Evolutionary conservation across 1,140 invertebrate genomes (phyloP).

Genomic region (Tribolium madens): DNA sequence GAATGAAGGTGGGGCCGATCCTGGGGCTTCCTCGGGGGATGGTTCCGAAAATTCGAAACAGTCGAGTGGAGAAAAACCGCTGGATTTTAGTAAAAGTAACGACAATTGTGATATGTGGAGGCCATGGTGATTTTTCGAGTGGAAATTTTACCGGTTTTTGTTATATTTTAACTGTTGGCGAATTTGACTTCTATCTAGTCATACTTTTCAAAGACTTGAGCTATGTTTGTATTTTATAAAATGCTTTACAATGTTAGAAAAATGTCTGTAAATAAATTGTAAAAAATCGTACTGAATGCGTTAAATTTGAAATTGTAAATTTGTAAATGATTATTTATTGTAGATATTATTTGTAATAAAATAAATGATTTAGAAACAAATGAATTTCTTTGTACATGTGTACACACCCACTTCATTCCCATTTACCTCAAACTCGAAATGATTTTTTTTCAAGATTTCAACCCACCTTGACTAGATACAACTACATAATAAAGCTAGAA

Average conservation of each 20-base stretch:
- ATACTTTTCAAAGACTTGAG: neutral
- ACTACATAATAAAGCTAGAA: too few relatives aligned
- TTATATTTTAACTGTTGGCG: neutral
- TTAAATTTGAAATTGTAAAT: constrained; percentile 22
- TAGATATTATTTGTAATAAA: constrained; percentile 11
- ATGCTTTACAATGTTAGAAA: neutral
- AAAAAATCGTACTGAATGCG: constrained; percentile 6
- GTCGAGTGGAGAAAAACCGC: constrained; percentile 51
- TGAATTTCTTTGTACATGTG: too few relatives aligned
- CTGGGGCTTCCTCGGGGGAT: constrained; percentile 33
- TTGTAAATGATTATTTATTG: constrained; percentile 23
- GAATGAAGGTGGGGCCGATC: constrained; percentile 44
- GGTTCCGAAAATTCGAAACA: neutral
- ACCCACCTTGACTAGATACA: too few relatives aligned
- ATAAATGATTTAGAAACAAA: constrained; percentile 16
- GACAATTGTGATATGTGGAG: constrained; percentile 61
- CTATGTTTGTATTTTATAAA: constrained; percentile 5
- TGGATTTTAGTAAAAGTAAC: constrained; percentile 61
- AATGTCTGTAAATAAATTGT: neutral
- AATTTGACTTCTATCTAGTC: neutral
- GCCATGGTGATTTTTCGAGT: constrained; percentile 59
- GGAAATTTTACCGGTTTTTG: too few relatives aligned
- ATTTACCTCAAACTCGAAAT: too few relatives aligned
- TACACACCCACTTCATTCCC: too few relatives aligned
- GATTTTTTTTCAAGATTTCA: too few relatives aligned